These are phyloP conservation scores for Polypedilum pembai DNA, from an alignment of 1,140 invertebrate genomes.

Conservation along the genomic window DNA sequence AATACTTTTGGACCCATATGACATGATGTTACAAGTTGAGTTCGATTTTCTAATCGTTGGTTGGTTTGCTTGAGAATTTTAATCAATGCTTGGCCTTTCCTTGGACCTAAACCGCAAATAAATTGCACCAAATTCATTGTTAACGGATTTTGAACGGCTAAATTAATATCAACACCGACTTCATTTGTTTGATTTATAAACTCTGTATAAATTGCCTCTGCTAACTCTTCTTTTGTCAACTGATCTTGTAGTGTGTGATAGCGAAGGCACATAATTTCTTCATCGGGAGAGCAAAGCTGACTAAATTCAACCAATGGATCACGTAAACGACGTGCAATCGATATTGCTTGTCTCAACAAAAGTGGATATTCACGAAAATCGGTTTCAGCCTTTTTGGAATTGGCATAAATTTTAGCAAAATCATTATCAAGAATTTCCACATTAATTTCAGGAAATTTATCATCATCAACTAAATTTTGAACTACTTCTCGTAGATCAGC, in stretches of 20 bases:
- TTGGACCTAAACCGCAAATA: constrained; percentile 91
- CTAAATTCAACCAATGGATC: constrained; percentile 95
- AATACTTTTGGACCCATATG: constrained; percentile 98
- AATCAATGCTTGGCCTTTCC: constrained; percentile 86
- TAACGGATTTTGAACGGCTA: constrained; percentile 79
- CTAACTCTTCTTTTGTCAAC: constrained; percentile 73
- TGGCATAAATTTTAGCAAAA: constrained; percentile 81
- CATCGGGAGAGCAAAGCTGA: constrained; percentile 88
- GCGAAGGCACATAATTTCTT: constrained; percentile 90
- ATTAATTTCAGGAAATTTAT: constrained; percentile 79
- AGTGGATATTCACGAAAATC: constrained; percentile 91
- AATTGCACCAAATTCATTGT: constrained; percentile 92
- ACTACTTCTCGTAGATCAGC: constrained; percentile 76
- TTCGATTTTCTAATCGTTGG: constrained; percentile 87
- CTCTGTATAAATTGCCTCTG: constrained; percentile 79
- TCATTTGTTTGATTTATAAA: constrained; percentile 93
- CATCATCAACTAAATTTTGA: constrained; percentile 65
- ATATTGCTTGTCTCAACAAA: constrained; percentile 82
- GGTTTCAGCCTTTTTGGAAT: constrained; percentile 76
- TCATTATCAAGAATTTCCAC: constrained; percentile 93
- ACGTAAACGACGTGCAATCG: constrained; percentile 82
- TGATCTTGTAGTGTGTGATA: constrained; percentile 87
- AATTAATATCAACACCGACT: constrained; percentile 97
- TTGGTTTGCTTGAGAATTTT: constrained; percentile 90
- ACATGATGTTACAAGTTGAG: constrained; percentile 88